phyloP scores from a whole-genome alignment of 2,113 vertebrate species.

The Bothrops jararaca region DNA sequence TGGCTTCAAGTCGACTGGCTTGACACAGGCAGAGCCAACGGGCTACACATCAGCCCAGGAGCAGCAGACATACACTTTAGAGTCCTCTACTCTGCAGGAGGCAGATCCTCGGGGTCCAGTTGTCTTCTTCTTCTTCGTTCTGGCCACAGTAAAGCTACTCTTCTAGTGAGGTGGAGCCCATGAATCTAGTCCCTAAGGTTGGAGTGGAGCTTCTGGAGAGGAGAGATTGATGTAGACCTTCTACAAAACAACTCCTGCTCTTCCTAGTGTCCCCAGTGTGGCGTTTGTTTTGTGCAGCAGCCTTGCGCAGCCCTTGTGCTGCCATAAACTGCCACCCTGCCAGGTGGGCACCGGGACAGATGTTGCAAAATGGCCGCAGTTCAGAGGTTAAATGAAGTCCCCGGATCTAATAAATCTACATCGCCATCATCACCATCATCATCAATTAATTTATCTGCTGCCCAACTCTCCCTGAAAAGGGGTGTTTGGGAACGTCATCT shows the following conservation, averaged over 20 bases:
- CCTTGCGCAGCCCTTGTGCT: neutral
- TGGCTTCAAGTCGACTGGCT: neutral
- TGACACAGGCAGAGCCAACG: neutral
- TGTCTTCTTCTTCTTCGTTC: neutral
- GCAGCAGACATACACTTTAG: neutral
- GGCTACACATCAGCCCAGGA: neutral
- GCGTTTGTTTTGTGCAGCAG: neutral
- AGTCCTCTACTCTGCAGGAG: neutral
- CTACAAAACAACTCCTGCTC: neutral
- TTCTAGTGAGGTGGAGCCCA: neutral
- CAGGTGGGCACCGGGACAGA: neutral
- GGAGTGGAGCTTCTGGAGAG: neutral
- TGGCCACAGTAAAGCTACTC: neutral
- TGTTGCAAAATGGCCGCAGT: neutral
- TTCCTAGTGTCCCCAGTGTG: neutral
- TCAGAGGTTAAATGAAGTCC: neutral
- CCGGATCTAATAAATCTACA: neutral
- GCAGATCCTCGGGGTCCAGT: neutral
- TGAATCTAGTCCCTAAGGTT: neutral
- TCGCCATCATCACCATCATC: fast-evolving
- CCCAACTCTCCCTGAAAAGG: neutral
- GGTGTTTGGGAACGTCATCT: neutral
- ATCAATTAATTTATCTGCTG: neutral
- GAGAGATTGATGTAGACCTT: neutral
- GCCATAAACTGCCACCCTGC: neutral